Base-by-base conservation (phyloP, 2,113 vertebrate genomes). In the Percina caprodes region DNA sequence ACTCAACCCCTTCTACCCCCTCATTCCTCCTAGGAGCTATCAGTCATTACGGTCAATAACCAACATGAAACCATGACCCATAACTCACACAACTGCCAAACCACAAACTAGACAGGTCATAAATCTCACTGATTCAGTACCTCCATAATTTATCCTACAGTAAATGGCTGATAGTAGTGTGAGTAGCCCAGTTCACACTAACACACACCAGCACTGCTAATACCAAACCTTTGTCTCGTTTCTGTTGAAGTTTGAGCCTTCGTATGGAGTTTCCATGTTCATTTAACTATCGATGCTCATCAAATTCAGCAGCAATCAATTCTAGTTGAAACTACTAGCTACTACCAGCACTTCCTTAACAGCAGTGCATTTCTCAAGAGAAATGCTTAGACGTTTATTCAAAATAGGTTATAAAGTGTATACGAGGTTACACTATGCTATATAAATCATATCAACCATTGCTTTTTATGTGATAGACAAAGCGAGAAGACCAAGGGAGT, bases 21-120 rank as follows among this genome's bases (percentile, higher is more conserved):
- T 68, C 58, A 15, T 61, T 83, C 68, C 81, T 80, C 74, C 61
- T 45, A 58, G 55, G 74, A 67, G 74, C 67, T 3, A 79, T 87
- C 15, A 21, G 58, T 82, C 77, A 86, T 80, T 18, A 39, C 13
- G 6, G 58, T 91, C 86, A 69, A 93, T 81, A 85, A 46, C 61
- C 33, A 71, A 68, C 59, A 58, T 56, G 62, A 76, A 82, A 60
- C 48, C 65, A 70, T 59, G 68, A 74, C 71, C 71, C 51, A 87
- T 91, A 81, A 84, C 73, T 90, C 83, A 70, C 39, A 74, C 9
- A 24, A 56, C 45, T 1, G 4, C 66, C 79, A 85, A 67, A 39
- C 67, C 68, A 69, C 52, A 70, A 73, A 66, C 18, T 33, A 74
- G 59, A 61, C 45, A 62, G 71, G 52, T 76, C 48, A 69, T 89